These are phyloP conservation scores for Bactericera cockerelli DNA, from an alignment of 1,140 invertebrate species.

Conservation along the genomic window DNA sequence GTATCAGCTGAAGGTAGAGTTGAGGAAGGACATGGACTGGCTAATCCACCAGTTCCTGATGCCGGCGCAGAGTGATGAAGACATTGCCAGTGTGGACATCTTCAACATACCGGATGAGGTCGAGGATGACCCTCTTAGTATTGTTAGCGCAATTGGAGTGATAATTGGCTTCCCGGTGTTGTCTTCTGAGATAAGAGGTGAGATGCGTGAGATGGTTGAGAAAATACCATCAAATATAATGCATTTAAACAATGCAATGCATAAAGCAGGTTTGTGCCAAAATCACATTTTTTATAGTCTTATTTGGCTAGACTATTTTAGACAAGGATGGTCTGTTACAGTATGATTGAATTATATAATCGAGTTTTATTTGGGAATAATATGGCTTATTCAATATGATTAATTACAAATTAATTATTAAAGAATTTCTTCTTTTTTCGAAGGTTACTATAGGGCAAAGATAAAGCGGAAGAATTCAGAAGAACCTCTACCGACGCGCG, in stretches of 20 bases:
- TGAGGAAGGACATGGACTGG: conserved; percentile 3
- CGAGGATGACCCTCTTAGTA: neutral
- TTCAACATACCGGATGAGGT: neutral
- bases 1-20: neutral
- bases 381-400: too few relatives aligned
- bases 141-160: neutral
- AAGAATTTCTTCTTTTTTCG: neutral
- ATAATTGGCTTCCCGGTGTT: neutral
- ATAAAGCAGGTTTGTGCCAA: too few relatives aligned
- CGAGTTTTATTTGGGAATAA: too few relatives aligned
- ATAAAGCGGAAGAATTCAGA: neutral
- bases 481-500: neutral
- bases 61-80: neutral
- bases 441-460: neutral
- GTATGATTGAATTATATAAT: too few relatives aligned
- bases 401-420: too few relatives aligned
- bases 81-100: neutral
- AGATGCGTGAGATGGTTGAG: too few relatives aligned
- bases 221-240: too few relatives aligned
- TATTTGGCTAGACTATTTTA: too few relatives aligned
- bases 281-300: too few relatives aligned
- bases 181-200: neutral
- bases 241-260: too few relatives aligned
- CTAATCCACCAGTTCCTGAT: neutral
- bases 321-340: too few relatives aligned